Evolutionary conservation across 2,888 invertebrate genomes (phyloP), one percentile per base, ranked within the genome.

Genomic region (Apoderus coryli): DNA sequence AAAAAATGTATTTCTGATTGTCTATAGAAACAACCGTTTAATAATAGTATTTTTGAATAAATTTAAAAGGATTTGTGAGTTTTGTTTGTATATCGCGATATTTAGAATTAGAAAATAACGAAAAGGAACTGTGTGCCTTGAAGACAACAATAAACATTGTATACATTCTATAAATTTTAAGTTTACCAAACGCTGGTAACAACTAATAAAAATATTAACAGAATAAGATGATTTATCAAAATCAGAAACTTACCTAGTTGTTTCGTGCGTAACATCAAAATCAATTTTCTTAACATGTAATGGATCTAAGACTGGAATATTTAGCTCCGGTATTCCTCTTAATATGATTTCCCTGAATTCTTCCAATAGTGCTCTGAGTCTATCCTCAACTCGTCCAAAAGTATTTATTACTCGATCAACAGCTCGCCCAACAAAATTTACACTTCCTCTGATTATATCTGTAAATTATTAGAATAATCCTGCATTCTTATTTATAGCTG

Each of bases 251-350:
- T 45, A 58, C 58, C 41, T 45, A 29, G 54, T 52, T 10, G 53
- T 47, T 32, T 58, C 55, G 28, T 57, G 55, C 12, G 46, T 44
- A 14, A 59, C 49, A 36, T 57, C 50, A 23, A 59, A 51, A 32
- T 57, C 53, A n/a, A 58, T 49, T 37, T 50, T 47, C 16, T 54
- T 53, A 13, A 59, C 52, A 31, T 51, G 52, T n/a, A 58, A 44
- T 3, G 59, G 59, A 43, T 59, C 59, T 33, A 59, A 42, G 24
- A 56, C 49, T 2, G 59, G 59, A 22, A 59, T 52, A 23, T 55
- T 56, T 10, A 59, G 39, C 47, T 58, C 57, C 4, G 57, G 57
- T 25, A 59, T 56, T 11, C 57, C 57, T 16, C 48, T 47, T 14
- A 54, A 45, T 41, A 59, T 51, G 14, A 50, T 48, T 27, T 46